A percentile compares a stretch with the other conserved stretches of the same genome.
These are phyloP conservation scores for Amphibalanus amphitrite DNA, from an alignment of 1,140 invertebrate species.

Conservation along the genomic window DNA sequence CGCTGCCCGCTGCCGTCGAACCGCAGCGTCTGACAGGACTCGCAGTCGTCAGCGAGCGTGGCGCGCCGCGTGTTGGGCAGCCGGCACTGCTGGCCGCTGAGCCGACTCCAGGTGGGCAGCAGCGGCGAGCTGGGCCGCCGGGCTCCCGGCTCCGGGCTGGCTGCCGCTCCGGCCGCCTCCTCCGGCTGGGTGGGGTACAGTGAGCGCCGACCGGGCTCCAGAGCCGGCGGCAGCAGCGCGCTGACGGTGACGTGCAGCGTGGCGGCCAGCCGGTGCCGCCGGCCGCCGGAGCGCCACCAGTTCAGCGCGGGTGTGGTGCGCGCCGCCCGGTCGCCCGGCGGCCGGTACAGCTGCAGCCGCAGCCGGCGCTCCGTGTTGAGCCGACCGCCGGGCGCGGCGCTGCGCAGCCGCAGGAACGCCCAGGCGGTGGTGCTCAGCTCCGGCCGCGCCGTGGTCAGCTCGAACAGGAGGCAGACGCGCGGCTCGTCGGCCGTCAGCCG, in stretches of 20 bases:
- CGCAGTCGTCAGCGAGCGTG: not conserved
- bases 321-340: not conserved
- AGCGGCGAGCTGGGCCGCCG: not conserved
- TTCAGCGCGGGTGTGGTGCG: not conserved
- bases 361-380: not conserved
- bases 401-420: not conserved
- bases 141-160: not conserved
- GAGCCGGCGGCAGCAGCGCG: not conserved
- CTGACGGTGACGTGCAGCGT: not conserved
- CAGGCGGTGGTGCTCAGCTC: not conserved
- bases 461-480: slow-evolving; percentile 2
- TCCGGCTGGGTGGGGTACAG: not conserved
- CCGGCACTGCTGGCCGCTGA: not conserved
- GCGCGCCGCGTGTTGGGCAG: not conserved
- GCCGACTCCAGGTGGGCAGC: not conserved
- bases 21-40: not conserved
- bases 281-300: not conserved
- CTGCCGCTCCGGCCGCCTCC: too few relatives aligned
- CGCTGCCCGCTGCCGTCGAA: not conserved
- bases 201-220: not conserved
- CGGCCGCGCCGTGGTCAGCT: not conserved
- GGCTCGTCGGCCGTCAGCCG: not conserved
- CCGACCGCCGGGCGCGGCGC: not conserved
- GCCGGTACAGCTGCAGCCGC: not conserved
- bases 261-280: not conserved